Percentiles rank a stretch among this genome's conserved stretches.
Evolutionary conservation across 2,797 vertebrate genomes (phyloP).

Genomic region (Labeo calbasu): DNA sequence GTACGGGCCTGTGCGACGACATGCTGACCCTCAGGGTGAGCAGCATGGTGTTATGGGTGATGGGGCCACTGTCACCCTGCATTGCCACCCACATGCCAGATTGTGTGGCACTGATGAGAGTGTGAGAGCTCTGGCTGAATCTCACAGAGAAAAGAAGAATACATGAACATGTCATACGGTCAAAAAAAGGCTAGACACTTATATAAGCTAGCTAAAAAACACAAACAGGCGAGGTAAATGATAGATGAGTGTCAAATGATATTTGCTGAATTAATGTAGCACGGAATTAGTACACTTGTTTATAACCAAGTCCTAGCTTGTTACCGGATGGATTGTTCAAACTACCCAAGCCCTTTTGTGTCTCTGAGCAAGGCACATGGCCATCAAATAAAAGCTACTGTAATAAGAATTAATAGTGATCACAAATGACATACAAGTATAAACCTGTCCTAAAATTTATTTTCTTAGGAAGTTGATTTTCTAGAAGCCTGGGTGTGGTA

Average conservation of each 20-base stretch:
- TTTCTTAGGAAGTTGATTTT: constrained; percentile 3
- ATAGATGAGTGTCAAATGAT: not conserved
- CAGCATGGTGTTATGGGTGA: constrained; percentile 32
- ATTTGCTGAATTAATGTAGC: not conserved
- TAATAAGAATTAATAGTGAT: not conserved
- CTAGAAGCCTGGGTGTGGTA: not conserved
- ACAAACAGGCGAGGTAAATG: not conserved
- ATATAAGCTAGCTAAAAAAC: not conserved
- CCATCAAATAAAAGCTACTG: not conserved
- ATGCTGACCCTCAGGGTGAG: constrained; percentile 38
- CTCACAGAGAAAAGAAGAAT: not conserved
- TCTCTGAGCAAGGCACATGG: too few relatives aligned
- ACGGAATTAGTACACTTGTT: not conserved
- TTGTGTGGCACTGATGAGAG: not conserved
- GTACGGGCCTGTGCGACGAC: not conserved
- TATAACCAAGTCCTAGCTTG: not conserved
- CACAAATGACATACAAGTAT: not conserved
- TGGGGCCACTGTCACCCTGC: constrained; percentile 21
- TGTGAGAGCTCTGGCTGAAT: not conserved
- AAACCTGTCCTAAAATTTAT: not conserved
- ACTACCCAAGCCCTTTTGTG: too few relatives aligned
- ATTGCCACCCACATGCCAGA: constrained; percentile 29
- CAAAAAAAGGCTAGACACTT: not conserved
- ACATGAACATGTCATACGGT: not conserved
- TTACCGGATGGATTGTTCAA: too few relatives aligned